Base-by-base conservation (phyloP, 1,140 invertebrate genomes). In the Zaprionus kolodkinae region DNA sequence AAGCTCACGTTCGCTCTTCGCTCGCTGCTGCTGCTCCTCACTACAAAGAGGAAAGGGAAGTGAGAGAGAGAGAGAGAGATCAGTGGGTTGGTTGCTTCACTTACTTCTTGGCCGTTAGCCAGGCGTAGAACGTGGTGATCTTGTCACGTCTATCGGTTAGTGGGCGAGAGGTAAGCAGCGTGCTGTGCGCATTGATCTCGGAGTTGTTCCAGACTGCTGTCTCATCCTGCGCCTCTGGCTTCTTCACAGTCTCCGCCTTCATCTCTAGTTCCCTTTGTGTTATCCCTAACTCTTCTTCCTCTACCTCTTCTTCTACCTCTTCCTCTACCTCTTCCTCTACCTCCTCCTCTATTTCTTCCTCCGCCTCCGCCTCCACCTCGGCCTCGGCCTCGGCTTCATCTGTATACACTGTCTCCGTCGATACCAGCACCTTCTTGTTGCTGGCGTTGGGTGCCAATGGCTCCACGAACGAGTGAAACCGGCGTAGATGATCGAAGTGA, bases 51-150 rank as follows among this genome's bases (percentile, higher is more conserved):
- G n/a, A n/a, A n/a, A n/a, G n/a, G 21, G 21, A 21, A 21, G 21
- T 21, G 21, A 1, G 2, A 21, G 21, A 21, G 2, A 21, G 21
- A 1, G 21, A 21, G 21, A 2, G 21, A 2, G 21, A 21, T 21
- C 21, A 4, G n/a, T 11, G 13, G n/a, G 7, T 45, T 7, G 7
- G 43, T 6, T 45, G 15, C 17, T 21, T 36, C 12, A 59, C 69
- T 48, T 61, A 76, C 73, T 72, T 76, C 35, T 76, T 76, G 21
- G 62, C 56, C 12, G 62, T 40, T 25, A 76, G 10, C 73, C 73
- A 76, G 27, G 38, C 35, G n/a, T 15, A 13, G 36, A 65, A 72
- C 9, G n/a, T 5, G 33, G 21, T 9, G 27, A 25, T 15, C 25
- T 1, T 59, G 1, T 6, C 30, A 13, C 13, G 10, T 3, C 27